A percentile compares a stretch with the other conserved stretches of the same genome.
Evolutionary conservation across 1,140 invertebrate genomes (phyloP).

Genomic region (Amyelois transitella): DNA sequence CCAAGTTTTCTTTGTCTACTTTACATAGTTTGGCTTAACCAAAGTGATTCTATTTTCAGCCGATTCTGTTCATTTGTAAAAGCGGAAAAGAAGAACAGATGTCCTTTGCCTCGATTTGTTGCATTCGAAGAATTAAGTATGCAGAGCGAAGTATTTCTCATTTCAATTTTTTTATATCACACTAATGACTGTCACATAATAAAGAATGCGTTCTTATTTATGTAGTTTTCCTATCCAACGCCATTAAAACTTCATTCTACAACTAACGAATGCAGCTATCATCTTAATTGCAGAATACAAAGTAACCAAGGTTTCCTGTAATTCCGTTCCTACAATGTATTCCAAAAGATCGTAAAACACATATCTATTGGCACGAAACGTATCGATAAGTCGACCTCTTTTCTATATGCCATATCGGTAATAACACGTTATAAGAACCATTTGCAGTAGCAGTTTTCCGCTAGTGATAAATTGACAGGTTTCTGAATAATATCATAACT

Average conservation of each 20-base stretch:
- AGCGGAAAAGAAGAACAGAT: no score
- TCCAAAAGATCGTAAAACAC: neutral
- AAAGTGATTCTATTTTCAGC: no score
- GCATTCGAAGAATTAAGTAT: no score
- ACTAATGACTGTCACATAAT: no score
- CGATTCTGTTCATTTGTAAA: no score
- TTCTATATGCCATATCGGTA: conserved; percentile 9
- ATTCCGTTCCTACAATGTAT: neutral
- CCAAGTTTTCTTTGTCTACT: no score
- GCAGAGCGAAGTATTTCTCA: no score
- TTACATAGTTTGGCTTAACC: no score
- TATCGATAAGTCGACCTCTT: conserved; percentile 47
- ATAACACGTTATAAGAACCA: neutral
- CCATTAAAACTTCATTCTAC: neutral
- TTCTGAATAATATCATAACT: neutral
- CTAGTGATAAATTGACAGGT: neutral
- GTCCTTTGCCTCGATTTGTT: no score
- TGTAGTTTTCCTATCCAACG: no score
- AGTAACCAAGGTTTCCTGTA: neutral
- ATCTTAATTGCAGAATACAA: neutral
- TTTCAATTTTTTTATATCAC: no score
- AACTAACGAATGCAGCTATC: neutral
- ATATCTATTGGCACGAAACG: conserved; percentile 5
- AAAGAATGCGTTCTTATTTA: no score
- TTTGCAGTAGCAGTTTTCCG: conserved; percentile 2